Percentiles rank a stretch among this genome's conserved stretches.
Evolutionary conservation across 2,888 invertebrate genomes (phyloP).

Genomic region (Hirudinaria manillensis): DNA sequence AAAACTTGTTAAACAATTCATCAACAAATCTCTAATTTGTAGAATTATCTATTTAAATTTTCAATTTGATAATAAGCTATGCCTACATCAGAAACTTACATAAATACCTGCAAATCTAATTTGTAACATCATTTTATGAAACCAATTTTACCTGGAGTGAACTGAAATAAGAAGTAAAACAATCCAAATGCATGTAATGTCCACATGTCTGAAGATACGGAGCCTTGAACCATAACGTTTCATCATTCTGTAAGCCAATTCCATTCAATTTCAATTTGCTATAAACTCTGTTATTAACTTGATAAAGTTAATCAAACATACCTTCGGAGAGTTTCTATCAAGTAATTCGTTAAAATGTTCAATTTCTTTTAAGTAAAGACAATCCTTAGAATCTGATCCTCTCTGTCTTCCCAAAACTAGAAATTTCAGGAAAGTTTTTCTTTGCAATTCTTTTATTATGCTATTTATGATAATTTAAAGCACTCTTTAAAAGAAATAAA

Average conservation of each 20-base stretch:
- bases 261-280: neutral
- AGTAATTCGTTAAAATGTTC: neutral
- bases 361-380: neutral
- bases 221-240: slow-evolving; percentile 5
- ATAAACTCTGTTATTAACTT: neutral
- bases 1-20: too few species aligned
- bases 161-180: slow-evolving; percentile 81
- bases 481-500: too few species aligned
- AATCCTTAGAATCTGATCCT: neutral
- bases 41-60: too few species aligned
- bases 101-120: too few species aligned
- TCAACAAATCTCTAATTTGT: too few species aligned
- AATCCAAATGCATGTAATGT: slow-evolving; percentile 89
- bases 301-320: neutral
- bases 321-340: neutral
- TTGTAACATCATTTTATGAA: too few species aligned
- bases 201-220: slow-evolving; percentile 85
- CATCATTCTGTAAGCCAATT: neutral
- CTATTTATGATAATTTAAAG: too few species aligned
- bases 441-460: too few species aligned
- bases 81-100: too few species aligned
- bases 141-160: slow-evolving; percentile 62
- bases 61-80: too few species aligned
- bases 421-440: neutral
- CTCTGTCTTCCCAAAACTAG: neutral